These are phyloP conservation scores for Pyrrhia umbra DNA, from an alignment of 2,888 invertebrate genomes.

Conservation along the genomic window DNA sequence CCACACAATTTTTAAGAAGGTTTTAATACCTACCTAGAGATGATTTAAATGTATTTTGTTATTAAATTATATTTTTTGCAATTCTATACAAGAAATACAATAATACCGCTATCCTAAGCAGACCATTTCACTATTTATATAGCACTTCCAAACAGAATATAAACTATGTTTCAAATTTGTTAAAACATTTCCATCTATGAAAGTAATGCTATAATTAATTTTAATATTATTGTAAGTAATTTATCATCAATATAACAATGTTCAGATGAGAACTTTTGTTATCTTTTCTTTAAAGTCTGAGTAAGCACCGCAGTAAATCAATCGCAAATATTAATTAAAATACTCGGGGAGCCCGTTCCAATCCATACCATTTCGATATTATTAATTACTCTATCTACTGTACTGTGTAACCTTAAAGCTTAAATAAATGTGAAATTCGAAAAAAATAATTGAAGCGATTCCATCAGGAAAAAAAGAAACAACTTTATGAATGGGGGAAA, in stretches of 20 bases:
- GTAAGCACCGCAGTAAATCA: slow-evolving; percentile 28
- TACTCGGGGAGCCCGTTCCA: slow-evolving; percentile 7
- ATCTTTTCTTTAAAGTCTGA: slow-evolving; percentile 6
- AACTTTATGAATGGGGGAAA: slow-evolving; percentile 13
- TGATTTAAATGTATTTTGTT: too few species aligned
- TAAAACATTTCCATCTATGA: background rate
- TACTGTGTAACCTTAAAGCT: slow-evolving; percentile 4
- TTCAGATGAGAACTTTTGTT: slow-evolving; percentile 16
- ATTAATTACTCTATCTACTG: slow-evolving; percentile 32
- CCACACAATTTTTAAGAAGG: too few species aligned
- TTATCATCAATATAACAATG: slow-evolving; percentile 19
- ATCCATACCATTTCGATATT: slow-evolving; percentile 24
- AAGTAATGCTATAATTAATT: slow-evolving; percentile 18
- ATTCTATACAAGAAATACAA: background rate
- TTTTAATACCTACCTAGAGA: too few species aligned
- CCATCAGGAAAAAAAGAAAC: slow-evolving; percentile 1
- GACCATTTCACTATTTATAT: background rate
- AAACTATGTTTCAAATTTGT: background rate
- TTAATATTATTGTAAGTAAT: slow-evolving; percentile 20
- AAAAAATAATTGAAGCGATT: slow-evolving; percentile 1
- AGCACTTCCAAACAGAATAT: background rate
- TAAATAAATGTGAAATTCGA: background rate
- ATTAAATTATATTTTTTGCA: too few species aligned
- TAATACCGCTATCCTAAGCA: background rate
- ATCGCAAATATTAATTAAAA: slow-evolving; percentile 43